Conservation (phyloP, 2,113 vertebrate species). For the Hippoglossus stenolepis region DNA sequence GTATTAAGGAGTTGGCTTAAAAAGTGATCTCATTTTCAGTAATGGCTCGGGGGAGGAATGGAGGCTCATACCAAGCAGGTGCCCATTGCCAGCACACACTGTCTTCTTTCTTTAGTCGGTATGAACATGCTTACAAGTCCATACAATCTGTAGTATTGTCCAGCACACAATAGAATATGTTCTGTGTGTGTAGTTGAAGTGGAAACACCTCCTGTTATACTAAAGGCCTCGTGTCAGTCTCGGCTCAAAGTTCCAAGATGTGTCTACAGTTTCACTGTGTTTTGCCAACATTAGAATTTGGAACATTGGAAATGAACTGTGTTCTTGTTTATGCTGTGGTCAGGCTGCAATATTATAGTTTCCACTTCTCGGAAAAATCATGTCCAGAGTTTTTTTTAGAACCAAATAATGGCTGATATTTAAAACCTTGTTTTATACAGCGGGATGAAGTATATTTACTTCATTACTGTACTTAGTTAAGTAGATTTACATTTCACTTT, state of each 20-base stretch:
- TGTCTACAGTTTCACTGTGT: neutral
- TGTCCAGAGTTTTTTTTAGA: neutral
- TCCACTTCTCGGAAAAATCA: neutral
- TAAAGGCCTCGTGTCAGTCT: neutral
- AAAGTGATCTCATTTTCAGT: conserved; percentile 16
- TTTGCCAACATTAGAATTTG: neutral
- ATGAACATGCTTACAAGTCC: neutral
- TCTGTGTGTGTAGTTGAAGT: neutral
- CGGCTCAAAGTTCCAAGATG: neutral
- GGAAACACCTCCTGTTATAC: neutral
- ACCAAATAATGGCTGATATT: neutral
- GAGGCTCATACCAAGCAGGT: neutral
- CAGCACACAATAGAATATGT: neutral
- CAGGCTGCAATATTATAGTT: neutral
- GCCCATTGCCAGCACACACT: neutral
- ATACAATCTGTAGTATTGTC: neutral
- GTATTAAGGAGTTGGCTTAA: conserved; percentile 8
- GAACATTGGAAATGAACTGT: neutral
- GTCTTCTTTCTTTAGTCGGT: neutral
- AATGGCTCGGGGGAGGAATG: conserved; percentile 1
- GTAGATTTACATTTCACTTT: too few relatives aligned
- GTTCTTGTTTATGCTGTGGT: conserved; percentile 13
- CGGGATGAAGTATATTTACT: too few relatives aligned
- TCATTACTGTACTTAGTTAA: too few relatives aligned
- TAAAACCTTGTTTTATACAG: neutral